Base-by-base conservation (phyloP, 2,888 invertebrate genomes). In the Kryphioiulus occultus region DNA sequence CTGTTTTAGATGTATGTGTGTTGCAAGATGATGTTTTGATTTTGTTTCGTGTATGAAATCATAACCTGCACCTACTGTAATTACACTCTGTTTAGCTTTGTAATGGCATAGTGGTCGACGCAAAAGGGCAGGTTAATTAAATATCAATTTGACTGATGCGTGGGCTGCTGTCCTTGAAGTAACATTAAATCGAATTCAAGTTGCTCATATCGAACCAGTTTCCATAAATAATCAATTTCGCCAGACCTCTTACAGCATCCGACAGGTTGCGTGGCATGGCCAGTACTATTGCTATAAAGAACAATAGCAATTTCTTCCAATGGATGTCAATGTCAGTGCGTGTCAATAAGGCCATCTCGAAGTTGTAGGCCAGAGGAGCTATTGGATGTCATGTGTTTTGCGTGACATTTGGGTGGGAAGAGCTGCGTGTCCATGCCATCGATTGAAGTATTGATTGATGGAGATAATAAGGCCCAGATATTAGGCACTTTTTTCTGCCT, bases 261-360 rank as follows among this genome's bases (percentile, higher is more conserved):
- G 68, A 10, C 10, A 10, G 22, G n/a, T 68, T 68, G 68, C 26
- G 22, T 22, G 22, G 22, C 22, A 26, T 15, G 12, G 17, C 26
- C 30, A 10, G 10, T 30, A 30, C 78, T 15, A 30, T 5, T 78
- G 30, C 78, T 78, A n/a, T n/a, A n/a, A n/a, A 15, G 26, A 78
- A 78, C 78, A 78, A 78, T 15, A 78, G 78, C 30, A 78, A 78
- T 78, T 30, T 78, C 12, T 9, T 30, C 15, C 78, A 30, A 78
- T 78, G 78, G 78, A 78, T 78, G 78, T 78, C 78, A 78, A 78
- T 78, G 78, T 78, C 78, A 30, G 10, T 30, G 78, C 78, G 78
- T 78, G 78, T 78, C 78, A 78, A 78, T 30, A 78, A 78, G 78
- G 78, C 30, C 30, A 78, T 78, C 30, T 78, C 78, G 78, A 30